Base-by-base conservation (phyloP, 1,140 invertebrate genomes). In the Drosophila jambulina region DNA sequence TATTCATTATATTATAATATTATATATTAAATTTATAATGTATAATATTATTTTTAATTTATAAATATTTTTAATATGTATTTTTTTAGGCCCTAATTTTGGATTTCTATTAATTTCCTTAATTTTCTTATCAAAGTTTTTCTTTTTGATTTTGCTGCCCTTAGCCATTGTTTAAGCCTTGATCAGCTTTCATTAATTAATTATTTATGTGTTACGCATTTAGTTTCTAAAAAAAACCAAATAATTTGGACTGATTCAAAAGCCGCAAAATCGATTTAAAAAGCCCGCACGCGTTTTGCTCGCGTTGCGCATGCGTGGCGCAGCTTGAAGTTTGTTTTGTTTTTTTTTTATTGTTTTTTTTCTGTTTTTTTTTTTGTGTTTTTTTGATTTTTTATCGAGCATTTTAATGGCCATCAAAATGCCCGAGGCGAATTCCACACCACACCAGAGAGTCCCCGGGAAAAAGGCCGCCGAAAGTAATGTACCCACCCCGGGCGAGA, bases 171-270 rank as follows among this genome's bases (percentile, higher is more conserved):
- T 10, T 53, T 54, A 34, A 34, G 13, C 40, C 34, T 32, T 43
- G 25, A 12, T 17, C 15, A 19, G 56, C 63, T 45, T 65, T 65
- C 53, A 29, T 67, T 75, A 75, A 86, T 85, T 86, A 75, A 82
- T 79, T 85, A 86, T 85, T 78, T 85, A 85, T 78, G 68, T 81
- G 42, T 81, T 62, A 86, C 78, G 82, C 69, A 78, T 82, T 75
- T 64, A 69, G 83, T 86, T 85, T 85, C 82, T 75, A 75, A 56
- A 85, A 85, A 36, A 48, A 27, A 12, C 6, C 13, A 17, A 9
- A 32, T 57, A 34, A 54, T 25, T 45, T 45, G 53, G 6, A 45
- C 32, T 40, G 42, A 64, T 34, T 34, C 19, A 54, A 54, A 54
- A 36, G 4, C 4, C 36, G 15, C 38, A 51, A 43, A 60, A 68